These are phyloP conservation scores for Capreolus pygargus DNA, from an alignment of 2,113 vertebrate species.

Conservation along the genomic window DNA sequence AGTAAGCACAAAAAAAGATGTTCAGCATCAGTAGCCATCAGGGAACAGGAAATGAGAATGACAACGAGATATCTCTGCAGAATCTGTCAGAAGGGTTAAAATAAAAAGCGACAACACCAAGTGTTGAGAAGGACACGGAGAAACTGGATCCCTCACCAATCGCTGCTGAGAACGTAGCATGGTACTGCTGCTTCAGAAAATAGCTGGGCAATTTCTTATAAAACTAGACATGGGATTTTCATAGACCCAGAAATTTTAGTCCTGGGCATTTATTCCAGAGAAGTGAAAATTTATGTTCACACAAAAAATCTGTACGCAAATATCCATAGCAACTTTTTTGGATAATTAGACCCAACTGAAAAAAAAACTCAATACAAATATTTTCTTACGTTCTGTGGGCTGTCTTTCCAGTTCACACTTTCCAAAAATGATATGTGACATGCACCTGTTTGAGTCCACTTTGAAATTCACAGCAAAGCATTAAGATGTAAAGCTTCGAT, in stretches of 20 bases:
- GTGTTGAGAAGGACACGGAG: accelerated
- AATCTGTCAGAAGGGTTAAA: not conserved
- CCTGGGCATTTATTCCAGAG: not conserved
- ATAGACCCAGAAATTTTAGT: not conserved
- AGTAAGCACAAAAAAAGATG: accelerated
- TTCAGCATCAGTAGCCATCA: not conserved
- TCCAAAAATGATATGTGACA: not conserved
- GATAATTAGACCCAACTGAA: not conserved
- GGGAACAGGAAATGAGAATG: accelerated
- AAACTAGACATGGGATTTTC: accelerated
- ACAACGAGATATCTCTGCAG: accelerated
- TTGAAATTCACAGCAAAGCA: not conserved
- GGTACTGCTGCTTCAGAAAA: accelerated
- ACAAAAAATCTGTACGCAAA: not conserved
- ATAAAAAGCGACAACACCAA: accelerated
- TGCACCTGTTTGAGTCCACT: not conserved
- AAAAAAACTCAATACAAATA: not conserved
- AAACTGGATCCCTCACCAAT: accelerated
- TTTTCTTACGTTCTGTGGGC: not conserved
- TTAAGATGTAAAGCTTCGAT: not conserved
- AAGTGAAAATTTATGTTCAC: not conserved
- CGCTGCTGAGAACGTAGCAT: accelerated
- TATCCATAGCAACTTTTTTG: not conserved
- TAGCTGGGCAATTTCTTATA: not conserved
- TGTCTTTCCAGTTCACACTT: not conserved